These are phyloP conservation scores for Anoncus sp. DNA, from an alignment of 2,888 invertebrate species.

Conservation along the genomic window DNA sequence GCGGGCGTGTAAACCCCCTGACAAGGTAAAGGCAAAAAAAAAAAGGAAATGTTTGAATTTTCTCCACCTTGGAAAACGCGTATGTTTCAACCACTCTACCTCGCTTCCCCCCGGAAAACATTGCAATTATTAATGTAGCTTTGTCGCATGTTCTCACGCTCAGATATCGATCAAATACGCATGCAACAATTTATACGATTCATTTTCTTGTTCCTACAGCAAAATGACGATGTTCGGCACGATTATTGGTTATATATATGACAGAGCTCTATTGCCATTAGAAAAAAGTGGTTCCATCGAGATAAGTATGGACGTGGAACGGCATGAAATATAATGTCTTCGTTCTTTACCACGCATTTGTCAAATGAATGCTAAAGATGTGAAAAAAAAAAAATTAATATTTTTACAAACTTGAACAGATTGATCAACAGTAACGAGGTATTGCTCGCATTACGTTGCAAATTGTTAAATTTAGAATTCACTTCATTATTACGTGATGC, in stretches of 20 bases:
- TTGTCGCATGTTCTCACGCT: background rate
- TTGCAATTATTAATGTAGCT: background rate
- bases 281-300: background rate
- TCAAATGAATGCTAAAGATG: no score
- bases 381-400: no score
- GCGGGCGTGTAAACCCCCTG: conserved; percentile 1
- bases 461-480: no score
- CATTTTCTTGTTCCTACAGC: background rate
- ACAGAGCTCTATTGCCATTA: background rate
- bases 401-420: no score
- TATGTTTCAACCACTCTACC: no score
- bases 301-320: background rate
- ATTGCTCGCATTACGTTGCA: no score
- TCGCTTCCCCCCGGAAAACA: no score
- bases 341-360: no score
- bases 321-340: background rate
- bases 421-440: no score
- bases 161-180: conserved; percentile 21
- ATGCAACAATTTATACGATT: background rate
- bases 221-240: background rate
- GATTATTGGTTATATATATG: background rate
- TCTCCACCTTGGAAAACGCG: background rate
- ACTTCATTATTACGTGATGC: no score
- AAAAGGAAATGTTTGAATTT: conserved; percentile 6
- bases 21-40: background rate